Evolutionary conservation across 1,140 invertebrate species (phyloP).

Genomic region (Neomicropteryx cornuta): DNA sequence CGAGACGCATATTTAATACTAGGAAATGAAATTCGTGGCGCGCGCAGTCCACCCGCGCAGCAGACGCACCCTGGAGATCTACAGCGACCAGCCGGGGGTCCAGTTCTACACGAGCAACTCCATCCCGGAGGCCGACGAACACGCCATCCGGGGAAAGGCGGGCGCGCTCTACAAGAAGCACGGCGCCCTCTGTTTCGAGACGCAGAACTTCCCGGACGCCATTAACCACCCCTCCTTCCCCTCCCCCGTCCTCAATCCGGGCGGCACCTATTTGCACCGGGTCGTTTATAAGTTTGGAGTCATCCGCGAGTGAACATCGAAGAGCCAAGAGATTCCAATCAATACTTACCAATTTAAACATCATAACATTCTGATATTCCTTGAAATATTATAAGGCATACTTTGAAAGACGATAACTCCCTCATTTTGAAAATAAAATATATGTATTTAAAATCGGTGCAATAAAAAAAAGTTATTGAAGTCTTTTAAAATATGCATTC

Average conservation of each 20-base stretch:
- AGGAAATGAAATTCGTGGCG: conserved; percentile 26
- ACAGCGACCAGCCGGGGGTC: conserved; percentile 77
- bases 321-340: too few species aligned
- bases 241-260: conserved; percentile 57
- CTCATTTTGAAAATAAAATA: too few species aligned
- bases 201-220: conserved; percentile 87
- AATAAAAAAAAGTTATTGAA: too few species aligned
- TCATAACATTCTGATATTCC: too few species aligned
- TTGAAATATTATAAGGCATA: too few species aligned
- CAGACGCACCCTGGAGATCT: conserved; percentile 65
- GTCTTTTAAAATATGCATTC: too few species aligned
- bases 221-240: conserved; percentile 76
- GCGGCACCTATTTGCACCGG: conserved; percentile 53
- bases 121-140: conserved; percentile 44
- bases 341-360: too few species aligned
- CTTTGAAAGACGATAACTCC: too few species aligned
- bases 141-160: conserved; percentile 54
- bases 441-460: too few species aligned
- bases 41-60: conserved; percentile 54
- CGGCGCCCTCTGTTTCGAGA: conserved; percentile 79
- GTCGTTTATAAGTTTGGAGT: conserved; percentile 48
- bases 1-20: neutral
- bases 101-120: conserved; percentile 83
- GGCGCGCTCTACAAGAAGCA: conserved; percentile 61
- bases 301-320: too few species aligned